Evolutionary conservation across 1,140 invertebrate genomes (phyloP), one percentile per base, ranked within the genome.

Genomic region (Plectrocnemia conspersa): DNA sequence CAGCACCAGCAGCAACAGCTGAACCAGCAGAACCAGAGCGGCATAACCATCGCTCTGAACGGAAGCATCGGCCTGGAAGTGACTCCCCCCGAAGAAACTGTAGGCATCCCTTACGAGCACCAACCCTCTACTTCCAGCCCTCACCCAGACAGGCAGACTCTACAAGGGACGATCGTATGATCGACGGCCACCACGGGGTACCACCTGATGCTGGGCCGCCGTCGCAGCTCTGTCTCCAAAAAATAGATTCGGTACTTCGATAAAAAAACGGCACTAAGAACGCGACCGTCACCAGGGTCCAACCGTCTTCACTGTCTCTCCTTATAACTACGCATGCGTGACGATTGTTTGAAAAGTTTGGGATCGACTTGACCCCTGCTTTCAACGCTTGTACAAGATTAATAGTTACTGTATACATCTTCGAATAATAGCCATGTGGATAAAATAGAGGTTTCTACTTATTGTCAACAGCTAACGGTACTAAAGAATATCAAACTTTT

Each of bases 121-220:
- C 55, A 60, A 2, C 56, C 56, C 1, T 22, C 68, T 25, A 61
- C 65, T 1, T 64, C 68, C 7, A 40, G 65, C 6, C 59, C 67
- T 24, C 64, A 73, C 29, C 77, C 81, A 19, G 85, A 87, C 64
- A 82, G 85, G 1, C 85, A 88, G 64, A 84, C 88, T 64, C 73
- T 91, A 52, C 87, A 90, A 71, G 89, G 89, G 58, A 91, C 89
- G 65, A 90, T 91, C 68, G 89, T 91, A 88, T 91, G 86, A 91
- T 50, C 47, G 7, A 7, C 47, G 47, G 47, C 22, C 9, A 38
- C 25, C 21, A 50, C 47, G 21, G 47, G 47, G 35, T 89, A 89
- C 79, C 83, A 89, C 79, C 84, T 89, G 35, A 89, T 89, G 86
- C 89, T 86, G 86, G 86, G 86, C 80, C 84, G 86, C 72, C 80